Base-by-base conservation (phyloP, 2,888 invertebrate genomes). In the Caenorhabditis uteleia region DNA sequence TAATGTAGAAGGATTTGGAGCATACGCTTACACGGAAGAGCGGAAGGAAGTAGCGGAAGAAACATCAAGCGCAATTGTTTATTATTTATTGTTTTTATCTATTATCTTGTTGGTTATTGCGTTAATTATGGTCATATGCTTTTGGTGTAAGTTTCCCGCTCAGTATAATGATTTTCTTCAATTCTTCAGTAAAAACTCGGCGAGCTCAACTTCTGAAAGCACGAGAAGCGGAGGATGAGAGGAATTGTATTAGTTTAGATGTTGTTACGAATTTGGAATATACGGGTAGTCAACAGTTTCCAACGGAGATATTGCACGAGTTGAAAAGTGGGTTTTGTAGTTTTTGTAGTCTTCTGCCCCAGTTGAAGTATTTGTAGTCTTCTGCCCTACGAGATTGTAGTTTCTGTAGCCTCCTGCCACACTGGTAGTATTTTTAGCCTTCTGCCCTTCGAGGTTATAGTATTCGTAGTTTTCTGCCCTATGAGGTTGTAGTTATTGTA, bases 1-100 rank as follows among this genome's bases (percentile, higher is more conserved):
- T 1, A 82, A 82, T 51, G 62, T 74, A 29, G 82, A 82, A 56
- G 82, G 82, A n/a, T 79, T 82, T 38, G 82, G 82, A 6, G 59
- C 74, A 2, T 82, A 80, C 46, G 80, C 70, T 8, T 68, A 67
- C 20, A 50, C 65, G 8, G 66, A 59, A 36, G 60, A 68, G 29
- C 53, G 62, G 25, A 50, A 59, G 40, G 56, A 55, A 47, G 68
- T 65, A 45, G 44, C 51, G 26, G 68, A 65, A 23, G 57, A 70
- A 21, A 53, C 48, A 26, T 25, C 48, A 6, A 48, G 49, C 42
- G 48, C 45, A 25, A 33, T 66, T 4, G 31, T 66, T 1, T 43
- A 47, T 4, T 60, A 60, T 18, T n/a, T 66, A 1, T 26, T 59
- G 18, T 43, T 64, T 16, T 21, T 62, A 1, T 40, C 48, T 2